Evolutionary conservation across 2,113 vertebrate genomes (phyloP).

Genomic region (Pitta sordida): DNA sequence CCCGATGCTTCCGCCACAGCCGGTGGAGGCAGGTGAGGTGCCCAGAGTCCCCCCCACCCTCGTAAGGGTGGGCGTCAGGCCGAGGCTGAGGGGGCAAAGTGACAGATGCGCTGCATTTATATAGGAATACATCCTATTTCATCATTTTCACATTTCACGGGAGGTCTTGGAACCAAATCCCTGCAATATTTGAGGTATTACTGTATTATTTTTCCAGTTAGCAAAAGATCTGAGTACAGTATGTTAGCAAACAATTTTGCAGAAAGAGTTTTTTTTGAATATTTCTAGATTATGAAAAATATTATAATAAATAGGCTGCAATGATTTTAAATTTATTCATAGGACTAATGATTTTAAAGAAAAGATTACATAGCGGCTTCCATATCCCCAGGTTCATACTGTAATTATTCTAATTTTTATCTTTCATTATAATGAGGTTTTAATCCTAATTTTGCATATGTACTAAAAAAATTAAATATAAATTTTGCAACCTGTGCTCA

Average conservation of each 20-base stretch:
- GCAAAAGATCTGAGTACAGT: neutral
- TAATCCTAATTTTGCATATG: neutral
- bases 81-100: no score
- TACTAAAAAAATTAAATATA: neutral
- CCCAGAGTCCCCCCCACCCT: no score
- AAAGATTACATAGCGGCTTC: neutral
- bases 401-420: neutral
- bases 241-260: neutral
- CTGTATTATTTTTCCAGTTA: neutral
- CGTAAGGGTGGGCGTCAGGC: no score
- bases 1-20: no score
- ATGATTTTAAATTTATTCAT: no score
- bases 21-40: no score
- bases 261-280: neutral
- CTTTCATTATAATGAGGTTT: neutral
- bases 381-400: neutral
- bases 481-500: neutral
- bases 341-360: neutral
- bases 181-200: no score
- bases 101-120: no score
- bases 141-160: no score
- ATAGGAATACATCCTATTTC: no score
- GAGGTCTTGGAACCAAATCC: no score
- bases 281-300: neutral
- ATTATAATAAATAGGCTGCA: neutral